Percentiles rank a stretch among this genome's conserved stretches.
These are phyloP conservation scores for Carcharodon carcharias DNA, from an alignment of 2,797 vertebrate genomes.

Conservation along the genomic window DNA sequence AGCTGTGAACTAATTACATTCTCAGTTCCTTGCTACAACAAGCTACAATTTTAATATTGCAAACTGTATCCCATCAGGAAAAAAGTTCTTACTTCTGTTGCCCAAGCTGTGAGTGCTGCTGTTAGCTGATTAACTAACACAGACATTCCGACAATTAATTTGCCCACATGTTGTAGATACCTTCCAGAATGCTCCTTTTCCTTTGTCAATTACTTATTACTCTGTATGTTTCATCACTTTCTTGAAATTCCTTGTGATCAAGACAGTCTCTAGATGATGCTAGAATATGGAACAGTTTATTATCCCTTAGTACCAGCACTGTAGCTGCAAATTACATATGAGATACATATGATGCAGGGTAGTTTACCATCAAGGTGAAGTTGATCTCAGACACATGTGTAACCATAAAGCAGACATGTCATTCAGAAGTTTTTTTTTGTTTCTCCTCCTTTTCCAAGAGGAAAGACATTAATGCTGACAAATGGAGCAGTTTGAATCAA, in stretches of 20 bases:
- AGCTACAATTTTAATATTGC: neutral
- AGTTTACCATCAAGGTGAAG: neutral
- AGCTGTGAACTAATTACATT: constrained; percentile 14
- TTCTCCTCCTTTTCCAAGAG: neutral
- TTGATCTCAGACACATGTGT: neutral
- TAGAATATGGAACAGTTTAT: neutral
- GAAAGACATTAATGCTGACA: neutral
- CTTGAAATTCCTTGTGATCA: neutral
- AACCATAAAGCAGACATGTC: neutral
- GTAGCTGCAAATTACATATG: neutral
- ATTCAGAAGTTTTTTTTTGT: neutral
- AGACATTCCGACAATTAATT: neutral
- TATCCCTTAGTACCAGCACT: neutral
- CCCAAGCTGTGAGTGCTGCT: neutral
- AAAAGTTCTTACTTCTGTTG: neutral
- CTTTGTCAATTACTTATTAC: neutral
- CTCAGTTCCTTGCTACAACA: neutral
- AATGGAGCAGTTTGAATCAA: neutral
- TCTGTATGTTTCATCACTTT: neutral
- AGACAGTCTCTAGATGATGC: neutral
- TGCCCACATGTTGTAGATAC: neutral
- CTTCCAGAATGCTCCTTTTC: neutral
- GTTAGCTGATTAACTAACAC: neutral
- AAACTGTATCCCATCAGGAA: neutral
- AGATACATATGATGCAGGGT: neutral